Base-by-base conservation (phyloP, 2,888 invertebrate genomes). In the Philhelius pedissequus region DNA sequence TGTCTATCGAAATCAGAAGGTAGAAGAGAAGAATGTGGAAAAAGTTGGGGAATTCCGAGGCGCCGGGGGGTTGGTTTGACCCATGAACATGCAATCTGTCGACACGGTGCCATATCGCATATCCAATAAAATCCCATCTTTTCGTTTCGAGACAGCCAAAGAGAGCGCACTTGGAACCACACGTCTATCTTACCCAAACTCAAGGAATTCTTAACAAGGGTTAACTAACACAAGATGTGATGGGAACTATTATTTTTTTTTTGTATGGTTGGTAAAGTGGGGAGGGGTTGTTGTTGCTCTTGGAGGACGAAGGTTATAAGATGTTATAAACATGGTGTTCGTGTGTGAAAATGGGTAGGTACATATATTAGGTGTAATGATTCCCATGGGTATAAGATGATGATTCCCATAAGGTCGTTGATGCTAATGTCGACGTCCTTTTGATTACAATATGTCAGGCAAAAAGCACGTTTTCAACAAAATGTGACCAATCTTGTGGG, bases 1-100 rank as follows among this genome's bases (percentile, higher is more conserved):
- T 84, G 83, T 79, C 83, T 74, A 70, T 70, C 52, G 69, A 64
- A 62, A 32, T 48, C 15, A 43, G 48, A 48, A 64, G 40, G 58
- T 20, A 58, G 58, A 22, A 5, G 22, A 15, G 27, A 68, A 32
- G 68, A 22, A 48, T 48, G 35, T 20, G 3, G n/a, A n/a, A n/a
- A n/a, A n/a, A n/a, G n/a, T n/a, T n/a, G n/a, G n/a, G 20, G 13
- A 13, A 2, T 7, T 6, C 18, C 1, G 18, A 9, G 11, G 32
- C 18, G 32, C 18, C 2, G 7, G 3, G 25, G 15, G 35, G 32
- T 25, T n/a, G 40, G 18, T 30, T 40, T 68, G 52, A 52, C 52
- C 52, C 68, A 40, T 38, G 68, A 68, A 18, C 52, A 68, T 68
- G 68, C 68, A 68, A 68, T 68, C 68, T 68, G 52, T 68, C 68